Conservation (phyloP, 2,888 invertebrate genomes). For the Atethmia centrago region DNA sequence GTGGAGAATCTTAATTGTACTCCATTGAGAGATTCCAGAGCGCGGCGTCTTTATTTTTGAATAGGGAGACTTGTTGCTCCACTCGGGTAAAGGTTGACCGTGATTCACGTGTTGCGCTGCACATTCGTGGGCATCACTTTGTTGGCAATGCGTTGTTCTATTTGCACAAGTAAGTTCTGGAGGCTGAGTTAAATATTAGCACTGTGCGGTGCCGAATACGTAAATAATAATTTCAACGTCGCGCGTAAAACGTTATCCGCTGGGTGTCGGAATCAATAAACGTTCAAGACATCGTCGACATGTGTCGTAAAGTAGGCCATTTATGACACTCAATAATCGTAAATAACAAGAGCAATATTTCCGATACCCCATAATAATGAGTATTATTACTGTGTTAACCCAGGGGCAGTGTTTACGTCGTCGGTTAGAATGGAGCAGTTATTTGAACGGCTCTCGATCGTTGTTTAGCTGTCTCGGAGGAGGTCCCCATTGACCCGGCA, state of each 20-base stretch:
- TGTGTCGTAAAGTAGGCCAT: constrained; percentile 72
- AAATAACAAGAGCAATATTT: constrained; percentile 71
- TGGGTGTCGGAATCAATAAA: constrained; percentile 67
- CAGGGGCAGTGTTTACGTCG: constrained; percentile 34
- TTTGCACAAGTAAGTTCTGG: constrained; percentile 63
- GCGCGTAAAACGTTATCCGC: constrained; percentile 50
- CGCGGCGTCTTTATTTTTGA: constrained; percentile 84
- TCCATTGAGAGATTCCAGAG: constrained; percentile 85
- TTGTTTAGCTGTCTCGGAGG: constrained; percentile 60
- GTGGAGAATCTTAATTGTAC: constrained; percentile 88
- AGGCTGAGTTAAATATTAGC: constrained; percentile 43
- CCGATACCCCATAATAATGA: constrained; percentile 67
- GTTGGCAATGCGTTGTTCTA: constrained; percentile 76
- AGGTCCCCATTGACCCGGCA: constrained; percentile 53
- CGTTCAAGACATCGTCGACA: constrained; percentile 69
- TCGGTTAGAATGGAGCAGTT: constrained; percentile 50
- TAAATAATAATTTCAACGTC: constrained; percentile 52
- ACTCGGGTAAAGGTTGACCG: constrained; percentile 70
- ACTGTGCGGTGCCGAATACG: constrained; percentile 26
- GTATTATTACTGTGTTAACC: constrained; percentile 57
- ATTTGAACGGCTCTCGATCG: constrained; percentile 58
- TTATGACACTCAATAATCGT: constrained; percentile 76
- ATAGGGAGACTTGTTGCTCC: constrained; percentile 83
- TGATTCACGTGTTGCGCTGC: constrained; percentile 73
- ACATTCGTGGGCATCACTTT: constrained; percentile 67